A percentile compares a stretch with the other conserved stretches of the same genome.
These are phyloP conservation scores for Drosophila lutescens DNA, from an alignment of 2,888 invertebrate species.

Conservation along the genomic window DNA sequence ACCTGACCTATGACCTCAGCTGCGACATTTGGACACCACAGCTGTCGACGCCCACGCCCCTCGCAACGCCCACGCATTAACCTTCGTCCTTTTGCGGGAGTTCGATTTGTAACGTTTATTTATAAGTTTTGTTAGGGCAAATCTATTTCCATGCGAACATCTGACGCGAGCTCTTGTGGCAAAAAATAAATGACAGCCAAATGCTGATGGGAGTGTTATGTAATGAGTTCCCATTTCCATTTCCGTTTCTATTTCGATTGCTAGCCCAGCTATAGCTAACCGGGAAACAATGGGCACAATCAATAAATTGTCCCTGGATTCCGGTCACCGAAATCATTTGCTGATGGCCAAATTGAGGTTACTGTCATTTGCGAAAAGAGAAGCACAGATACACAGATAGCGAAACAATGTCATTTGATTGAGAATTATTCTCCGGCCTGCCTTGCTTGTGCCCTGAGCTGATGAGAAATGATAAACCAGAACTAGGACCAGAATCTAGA, in stretches of 20 bases:
- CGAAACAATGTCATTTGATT: constrained; percentile 47
- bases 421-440: constrained; percentile 35
- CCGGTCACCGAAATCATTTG: constrained; percentile 48
- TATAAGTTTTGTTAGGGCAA: constrained; percentile 30
- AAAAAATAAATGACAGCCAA: constrained; percentile 36
- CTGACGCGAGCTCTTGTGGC: constrained; percentile 20
- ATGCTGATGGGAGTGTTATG: constrained; percentile 44
- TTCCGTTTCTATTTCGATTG: constrained; percentile 12
- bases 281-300: constrained; percentile 49
- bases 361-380: constrained; percentile 34
- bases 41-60: constrained; percentile 41
- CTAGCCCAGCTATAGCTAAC: constrained; percentile 18
- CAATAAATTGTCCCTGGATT: constrained; percentile 46
- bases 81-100: constrained; percentile 18
- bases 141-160: constrained; percentile 31
- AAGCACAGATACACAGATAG: constrained; percentile 26
- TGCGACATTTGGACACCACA: constrained; percentile 31
- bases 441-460: constrained; percentile 24
- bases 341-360: constrained; percentile 46
- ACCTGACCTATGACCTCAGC: constrained; percentile 48
- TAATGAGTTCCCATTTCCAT: constrained; percentile 41
- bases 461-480: constrained; percentile 26
- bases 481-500: constrained; percentile 13
- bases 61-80: constrained; percentile 30
- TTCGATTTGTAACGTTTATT: constrained; percentile 37